Evolutionary conservation across 2,888 invertebrate genomes (phyloP), one percentile per base, ranked within the genome.

Genomic region (Orthosia cruda): DNA sequence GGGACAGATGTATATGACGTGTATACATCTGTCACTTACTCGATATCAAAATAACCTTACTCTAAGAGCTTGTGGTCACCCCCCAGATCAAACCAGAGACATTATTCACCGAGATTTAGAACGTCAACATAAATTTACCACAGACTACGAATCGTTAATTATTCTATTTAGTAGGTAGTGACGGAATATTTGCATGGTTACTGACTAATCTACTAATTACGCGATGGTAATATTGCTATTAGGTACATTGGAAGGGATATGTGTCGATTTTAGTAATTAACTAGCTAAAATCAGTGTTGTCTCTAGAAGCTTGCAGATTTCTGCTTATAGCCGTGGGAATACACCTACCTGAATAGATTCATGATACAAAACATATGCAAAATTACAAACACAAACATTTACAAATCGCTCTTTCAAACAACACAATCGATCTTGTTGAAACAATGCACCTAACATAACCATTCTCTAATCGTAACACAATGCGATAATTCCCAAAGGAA

Each of bases 31-130:
- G n/a, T n/a, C n/a, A n/a, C n/a, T n/a, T n/a, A n/a, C n/a, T n/a
- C n/a, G n/a, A n/a, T n/a, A n/a, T n/a, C n/a, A n/a, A n/a, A n/a
- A n/a, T n/a, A n/a, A n/a, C n/a, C n/a, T n/a, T n/a, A n/a, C n/a
- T n/a, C n/a, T n/a, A n/a, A n/a, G 40, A 72, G 78, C 87, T 87
- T 87, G 78, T 57, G 65, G 66, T 61, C 57, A 78, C 72, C 32
- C n/a, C n/a, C n/a, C n/a, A 72, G 77, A 82, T 81, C 74, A 76
- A 80, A 74, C 73, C 63, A 63, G 45, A 66, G 20, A 65, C 87
- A 80, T 87, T 76, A 81, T 80, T 87, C 81, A 84, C 67, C 3
- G 62, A 62, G 72, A 71, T 80, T 62, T 65, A 78, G 81, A 75
- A 71, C 54, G 80, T 79, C 77, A 75, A 59, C 73, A 74, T 40